Base-by-base conservation (phyloP, 1,140 invertebrate species). In the Eulimnadia texana region DNA sequence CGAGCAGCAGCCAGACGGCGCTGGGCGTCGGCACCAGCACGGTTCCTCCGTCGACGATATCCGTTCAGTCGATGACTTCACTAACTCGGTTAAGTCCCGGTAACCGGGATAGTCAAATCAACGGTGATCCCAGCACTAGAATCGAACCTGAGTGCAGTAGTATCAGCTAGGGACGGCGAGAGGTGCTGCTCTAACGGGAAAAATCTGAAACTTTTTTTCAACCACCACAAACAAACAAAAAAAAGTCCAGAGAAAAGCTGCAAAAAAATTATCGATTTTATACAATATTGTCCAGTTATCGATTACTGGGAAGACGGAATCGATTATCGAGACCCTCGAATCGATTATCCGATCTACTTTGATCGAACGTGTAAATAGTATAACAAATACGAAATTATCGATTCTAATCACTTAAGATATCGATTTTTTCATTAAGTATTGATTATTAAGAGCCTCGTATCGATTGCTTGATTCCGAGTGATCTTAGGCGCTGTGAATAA, bases 81-180 rank as follows among this genome's bases (percentile, higher is more conserved):
- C 60, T 61, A 3, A 55, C 29, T 33, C 53, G 50, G 3, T 54
- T 52, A 19, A 56, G 24, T 10, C 24, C 29, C 22, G 54, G 22
- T 1, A 33, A 29, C 25, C 55, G 33, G 28, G 25, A 27, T 20
- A 33, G 55, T 19, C 20, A 13, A 19, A 27, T 22, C 28, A 42
- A n/a, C 2, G 33, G 28, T 57, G 24, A 55, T 10, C 19, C 23
- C 3, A 13, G 55, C 3, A 2, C 52, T 27, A 27, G 29, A 20
- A 20, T 33, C 55, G 55, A 57, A 33, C 55, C 27, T 10, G 60
- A 61, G n/a, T 27, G 25, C 2, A 61, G 29, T 42, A 55, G 50
- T 61, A 28, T 54, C 60, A 61, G 60, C 60, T 61, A 61, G 60
- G 60, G 60, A 61, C 24, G 60, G 60, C 50, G 60, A 25, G 60